Base-by-base conservation (phyloP, 1,140 invertebrate species). In the Calosoma granatense region DNA sequence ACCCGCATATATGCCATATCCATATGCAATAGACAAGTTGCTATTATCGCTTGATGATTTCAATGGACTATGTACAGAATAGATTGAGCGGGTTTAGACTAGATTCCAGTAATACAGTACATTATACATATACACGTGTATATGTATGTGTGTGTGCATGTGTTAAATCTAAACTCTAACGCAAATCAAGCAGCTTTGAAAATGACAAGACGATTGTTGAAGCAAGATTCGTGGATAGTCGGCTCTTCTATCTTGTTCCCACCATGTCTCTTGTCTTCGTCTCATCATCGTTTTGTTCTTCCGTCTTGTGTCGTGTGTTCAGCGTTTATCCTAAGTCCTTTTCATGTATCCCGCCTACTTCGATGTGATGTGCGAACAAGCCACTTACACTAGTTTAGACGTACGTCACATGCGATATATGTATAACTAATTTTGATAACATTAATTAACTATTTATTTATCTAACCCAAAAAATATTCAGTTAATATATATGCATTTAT, bases 11-110 rank as follows among this genome's bases (percentile, higher is more conserved):
- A 47, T 17, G 41, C 41, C 41, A 47, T 47, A 47, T 47, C 41
- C 41, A 47, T 47, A 17, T 47, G 41, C 9, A 47, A 47, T 47
- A 47, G 41, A 47, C 41, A 47, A 47, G 9, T 47, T n/a, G n/a
- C n/a, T n/a, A n/a, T n/a, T n/a, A n/a, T n/a, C n/a, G n/a, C n/a
- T 12, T 47, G 9, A 47, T 47, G 41, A 47, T 47, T 47, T 47
- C 41, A 47, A 47, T 47, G 17, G 41, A 6, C 41, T 17, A 47
- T 47, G 17, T 17, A 47, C 17, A 12, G 41, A 9, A 11, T 47
- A 6, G 41, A 11, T 47, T 47, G 15, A 36, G 26, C 26, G 26
- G 26, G n/a, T 36, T 36, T 36, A 36, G 26, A 9, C 26, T 9
- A 3, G 9, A 47, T 47, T 12, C 17, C 6, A 9, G 6, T 12